A percentile compares a stretch with the other conserved stretches of the same genome.
phyloP scores from a whole-genome alignment of 2,113 vertebrate genomes.

The Cichladusa arquata region DNA sequence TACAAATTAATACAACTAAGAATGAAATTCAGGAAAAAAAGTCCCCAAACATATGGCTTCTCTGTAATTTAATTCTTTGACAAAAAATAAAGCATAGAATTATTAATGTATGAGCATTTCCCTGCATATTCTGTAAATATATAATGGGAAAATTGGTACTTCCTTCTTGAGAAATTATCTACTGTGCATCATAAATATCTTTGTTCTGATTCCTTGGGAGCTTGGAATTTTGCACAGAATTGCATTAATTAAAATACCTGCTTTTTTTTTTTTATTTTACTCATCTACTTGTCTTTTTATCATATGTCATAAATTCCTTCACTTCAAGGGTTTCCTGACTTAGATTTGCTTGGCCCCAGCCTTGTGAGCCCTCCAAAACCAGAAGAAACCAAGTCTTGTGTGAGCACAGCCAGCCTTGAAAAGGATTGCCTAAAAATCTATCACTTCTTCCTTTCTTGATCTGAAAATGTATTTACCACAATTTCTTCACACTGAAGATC shows the following conservation, averaged over 20 bases:
- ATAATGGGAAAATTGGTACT: background rate
- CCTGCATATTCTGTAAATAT: background rate
- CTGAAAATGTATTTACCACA: background rate
- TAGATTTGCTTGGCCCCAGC: background rate
- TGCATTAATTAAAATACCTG: conserved; percentile 34
- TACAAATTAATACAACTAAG: background rate
- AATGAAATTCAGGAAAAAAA: background rate
- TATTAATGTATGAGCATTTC: background rate
- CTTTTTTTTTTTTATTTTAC: conserved; percentile 26
- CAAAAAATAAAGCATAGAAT: background rate
- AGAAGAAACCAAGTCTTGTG: background rate
- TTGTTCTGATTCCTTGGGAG: conserved; percentile 13
- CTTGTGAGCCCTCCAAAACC: background rate
- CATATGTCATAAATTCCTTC: background rate
- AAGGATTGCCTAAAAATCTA: background rate
- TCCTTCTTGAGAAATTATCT: conserved; percentile 19
- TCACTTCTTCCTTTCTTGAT: background rate
- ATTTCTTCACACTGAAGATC: background rate
- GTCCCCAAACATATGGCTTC: background rate
- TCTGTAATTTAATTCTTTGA: background rate
- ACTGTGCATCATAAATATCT: background rate
- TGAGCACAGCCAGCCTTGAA: background rate
- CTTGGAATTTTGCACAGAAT: conserved; percentile 11
- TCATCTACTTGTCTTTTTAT: background rate
- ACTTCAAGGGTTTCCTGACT: background rate